These are phyloP conservation scores for Cantharis lateralis DNA, from an alignment of 2,888 invertebrate species.

Conservation along the genomic window DNA sequence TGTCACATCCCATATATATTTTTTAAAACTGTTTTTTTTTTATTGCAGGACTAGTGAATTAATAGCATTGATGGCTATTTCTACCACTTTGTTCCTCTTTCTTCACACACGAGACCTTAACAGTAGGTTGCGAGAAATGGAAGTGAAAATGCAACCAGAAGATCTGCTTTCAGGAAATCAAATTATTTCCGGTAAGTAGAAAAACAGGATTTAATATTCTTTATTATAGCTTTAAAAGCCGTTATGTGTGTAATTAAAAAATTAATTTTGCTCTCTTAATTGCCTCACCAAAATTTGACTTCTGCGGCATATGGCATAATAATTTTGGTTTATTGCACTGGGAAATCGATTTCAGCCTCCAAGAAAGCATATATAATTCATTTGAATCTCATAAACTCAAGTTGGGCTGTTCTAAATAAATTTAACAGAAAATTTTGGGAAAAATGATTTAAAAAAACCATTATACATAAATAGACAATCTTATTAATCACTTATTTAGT, in stretches of 20 bases:
- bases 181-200: conserved; percentile 56
- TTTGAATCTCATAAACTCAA: too few species aligned
- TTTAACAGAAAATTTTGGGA: too few species aligned
- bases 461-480: not conserved
- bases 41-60: conserved; percentile 79
- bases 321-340: too few species aligned
- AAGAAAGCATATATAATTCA: too few species aligned
- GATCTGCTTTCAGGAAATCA: conserved; percentile 60
- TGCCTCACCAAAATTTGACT: too few species aligned
- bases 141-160: conserved; percentile 72
- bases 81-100: conserved; percentile 82
- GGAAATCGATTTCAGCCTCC: too few species aligned
- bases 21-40: conserved; percentile 32
- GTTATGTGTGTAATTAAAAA: too few species aligned
- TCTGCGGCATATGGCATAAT: too few species aligned
- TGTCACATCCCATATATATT: not conserved
- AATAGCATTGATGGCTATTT: conserved; percentile 80
- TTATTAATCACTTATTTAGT: not conserved
- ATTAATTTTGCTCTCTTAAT: too few species aligned
- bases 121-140: conserved; percentile 80
- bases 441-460: too few species aligned
- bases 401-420: too few species aligned
- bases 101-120: conserved; percentile 83
- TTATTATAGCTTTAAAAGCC: not conserved
- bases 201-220: not conserved